Percentiles rank a stretch among this genome's conserved stretches.
Conservation (phyloP, 2,797 vertebrate species). For the Kryptolebias ocellatus region DNA sequence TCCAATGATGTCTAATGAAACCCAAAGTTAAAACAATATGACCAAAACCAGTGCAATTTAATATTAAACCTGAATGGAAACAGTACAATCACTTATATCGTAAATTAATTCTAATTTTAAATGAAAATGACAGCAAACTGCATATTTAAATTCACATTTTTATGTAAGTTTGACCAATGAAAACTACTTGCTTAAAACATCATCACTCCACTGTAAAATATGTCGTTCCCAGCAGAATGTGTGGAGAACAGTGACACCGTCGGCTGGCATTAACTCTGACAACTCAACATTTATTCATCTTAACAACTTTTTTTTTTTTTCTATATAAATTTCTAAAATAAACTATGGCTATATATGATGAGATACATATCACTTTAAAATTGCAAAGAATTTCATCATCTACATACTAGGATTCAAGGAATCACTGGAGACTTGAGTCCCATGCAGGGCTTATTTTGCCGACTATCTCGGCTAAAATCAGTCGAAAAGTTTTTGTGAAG, state of each 20-base stretch:
- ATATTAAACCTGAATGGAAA: no score
- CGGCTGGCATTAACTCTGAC: not conserved
- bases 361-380: not conserved
- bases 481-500: not conserved
- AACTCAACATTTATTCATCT: not conserved
- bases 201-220: not conserved
- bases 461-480: not conserved
- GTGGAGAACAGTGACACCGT: not conserved
- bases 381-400: slow-evolving; percentile 1
- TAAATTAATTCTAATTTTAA: no score
- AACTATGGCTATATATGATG: not conserved
- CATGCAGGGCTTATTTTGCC: not conserved
- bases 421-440: not conserved
- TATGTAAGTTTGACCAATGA: no score
- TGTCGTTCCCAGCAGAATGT: not conserved
- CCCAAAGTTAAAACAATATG: no score
- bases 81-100: no score
- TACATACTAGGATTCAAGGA: not conserved
- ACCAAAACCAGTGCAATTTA: no score
- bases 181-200: not conserved
- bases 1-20: no score
- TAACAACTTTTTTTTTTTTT: not conserved
- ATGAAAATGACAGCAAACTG: no score
- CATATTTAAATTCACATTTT: no score
- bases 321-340: not conserved